phyloP scores from a whole-genome alignment of 2,113 vertebrate species.

The Ptyas mucosa region DNA sequence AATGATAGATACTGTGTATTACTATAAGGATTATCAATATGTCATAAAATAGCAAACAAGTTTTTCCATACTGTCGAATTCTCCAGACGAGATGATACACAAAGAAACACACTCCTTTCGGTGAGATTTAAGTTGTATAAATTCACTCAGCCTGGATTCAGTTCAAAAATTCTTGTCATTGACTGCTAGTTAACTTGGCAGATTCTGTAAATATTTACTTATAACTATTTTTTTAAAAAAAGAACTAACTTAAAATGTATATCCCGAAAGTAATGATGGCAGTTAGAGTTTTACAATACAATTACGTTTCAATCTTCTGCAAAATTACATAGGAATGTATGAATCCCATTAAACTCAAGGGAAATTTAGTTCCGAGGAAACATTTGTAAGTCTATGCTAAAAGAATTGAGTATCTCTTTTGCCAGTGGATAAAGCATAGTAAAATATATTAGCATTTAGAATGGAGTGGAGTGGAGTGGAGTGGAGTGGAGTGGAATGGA shows the following conservation, averaged over 20 bases:
- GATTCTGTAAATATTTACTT: neutral
- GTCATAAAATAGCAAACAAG: neutral
- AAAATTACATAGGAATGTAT: neutral
- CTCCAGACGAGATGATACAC: neutral
- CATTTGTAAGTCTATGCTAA: neutral
- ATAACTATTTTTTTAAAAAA: neutral
- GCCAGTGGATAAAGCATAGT: neutral
- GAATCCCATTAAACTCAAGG: neutral
- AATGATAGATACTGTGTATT: neutral
- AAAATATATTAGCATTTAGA: neutral
- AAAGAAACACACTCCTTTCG: neutral
- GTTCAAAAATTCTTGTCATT: neutral
- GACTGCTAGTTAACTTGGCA: neutral
- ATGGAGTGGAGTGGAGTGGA: too few relatives aligned
- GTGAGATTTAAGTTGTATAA: neutral
- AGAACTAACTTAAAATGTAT: neutral
- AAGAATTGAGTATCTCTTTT: neutral
- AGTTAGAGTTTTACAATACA: neutral
- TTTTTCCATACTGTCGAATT: neutral
- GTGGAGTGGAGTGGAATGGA: too few relatives aligned
- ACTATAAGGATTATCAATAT: neutral
- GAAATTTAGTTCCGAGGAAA: neutral
- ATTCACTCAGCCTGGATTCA: neutral
- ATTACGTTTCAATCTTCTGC: neutral
- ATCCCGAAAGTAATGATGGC: neutral